A percentile compares a stretch with the other conserved stretches of the same genome.
These are phyloP conservation scores for Aptenodytes forsteri DNA, from an alignment of 2,113 vertebrate species.

Conservation along the genomic window DNA sequence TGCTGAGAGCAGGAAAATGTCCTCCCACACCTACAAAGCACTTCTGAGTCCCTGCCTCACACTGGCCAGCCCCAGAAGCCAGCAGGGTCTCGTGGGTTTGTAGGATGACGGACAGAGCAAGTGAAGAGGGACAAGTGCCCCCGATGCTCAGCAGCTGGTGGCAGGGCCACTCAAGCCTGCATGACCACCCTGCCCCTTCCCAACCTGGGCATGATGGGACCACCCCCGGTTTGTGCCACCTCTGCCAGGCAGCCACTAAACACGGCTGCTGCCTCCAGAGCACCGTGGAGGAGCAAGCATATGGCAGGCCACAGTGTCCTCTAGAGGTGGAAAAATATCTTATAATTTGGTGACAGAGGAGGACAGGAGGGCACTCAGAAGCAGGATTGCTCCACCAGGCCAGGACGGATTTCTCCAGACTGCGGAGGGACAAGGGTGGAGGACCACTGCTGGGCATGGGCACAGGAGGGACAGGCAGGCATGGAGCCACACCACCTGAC, in stretches of 20 bases:
- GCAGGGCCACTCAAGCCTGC: neutral
- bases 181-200: accelerated
- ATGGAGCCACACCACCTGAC: accelerated
- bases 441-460: neutral
- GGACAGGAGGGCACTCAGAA: neutral
- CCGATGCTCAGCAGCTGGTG: neutral
- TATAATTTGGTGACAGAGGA: neutral
- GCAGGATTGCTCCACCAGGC: neutral
- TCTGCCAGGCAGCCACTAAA: neutral
- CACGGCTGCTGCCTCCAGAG: neutral
- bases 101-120: neutral
- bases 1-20: neutral
- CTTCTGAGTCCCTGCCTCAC: neutral
- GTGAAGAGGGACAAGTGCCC: neutral
- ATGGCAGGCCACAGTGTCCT: slow-evolving; percentile 54
- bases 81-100: neutral
- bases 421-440: neutral
- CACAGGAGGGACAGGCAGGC: neutral
- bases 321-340: slow-evolving; percentile 47
- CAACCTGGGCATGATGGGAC: neutral
- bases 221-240: neutral
- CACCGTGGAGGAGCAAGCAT: neutral
- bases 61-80: neutral
- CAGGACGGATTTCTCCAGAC: neutral
- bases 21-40: neutral